These are phyloP conservation scores for Centropus bengalensis DNA, from an alignment of 2,113 vertebrate species.

Conservation along the genomic window DNA sequence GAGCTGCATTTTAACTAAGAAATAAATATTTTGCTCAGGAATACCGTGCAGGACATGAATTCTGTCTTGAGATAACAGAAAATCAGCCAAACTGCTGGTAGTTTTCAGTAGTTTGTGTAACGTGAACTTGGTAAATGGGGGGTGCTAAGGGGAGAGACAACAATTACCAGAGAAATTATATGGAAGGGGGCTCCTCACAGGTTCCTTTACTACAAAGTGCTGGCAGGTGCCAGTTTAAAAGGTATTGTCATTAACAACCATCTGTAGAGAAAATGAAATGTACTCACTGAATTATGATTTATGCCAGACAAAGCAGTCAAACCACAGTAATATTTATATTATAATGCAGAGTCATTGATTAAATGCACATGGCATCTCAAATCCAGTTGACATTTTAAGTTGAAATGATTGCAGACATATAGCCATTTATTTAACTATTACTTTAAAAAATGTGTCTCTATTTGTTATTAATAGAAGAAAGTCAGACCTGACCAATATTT, in stretches of 20 bases:
- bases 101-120: background rate
- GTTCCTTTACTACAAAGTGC: constrained; percentile 57
- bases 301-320: constrained; percentile 72
- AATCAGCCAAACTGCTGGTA: background rate
- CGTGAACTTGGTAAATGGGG: background rate
- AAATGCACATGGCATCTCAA: constrained; percentile 81
- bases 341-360: constrained; percentile 77
- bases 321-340: constrained; percentile 78
- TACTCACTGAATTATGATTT: constrained; percentile 77
- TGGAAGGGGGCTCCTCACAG: constrained; percentile 34
- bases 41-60: background rate
- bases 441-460: constrained; percentile 77
- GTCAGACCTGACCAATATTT: constrained; percentile 74
- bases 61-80: background rate
- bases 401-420: constrained; percentile 79
- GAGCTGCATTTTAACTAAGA: background rate
- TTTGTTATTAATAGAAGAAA: constrained; percentile 77
- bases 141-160: background rate
- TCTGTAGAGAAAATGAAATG: constrained; percentile 70
- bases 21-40: background rate
- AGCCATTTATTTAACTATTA: constrained; percentile 80
- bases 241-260: constrained; percentile 66
- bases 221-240: constrained; percentile 75
- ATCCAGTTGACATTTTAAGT: constrained; percentile 82
- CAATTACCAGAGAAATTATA: background rate